These are phyloP conservation scores for Blera fallax DNA, from an alignment of 2,888 invertebrate species.

Conservation along the genomic window DNA sequence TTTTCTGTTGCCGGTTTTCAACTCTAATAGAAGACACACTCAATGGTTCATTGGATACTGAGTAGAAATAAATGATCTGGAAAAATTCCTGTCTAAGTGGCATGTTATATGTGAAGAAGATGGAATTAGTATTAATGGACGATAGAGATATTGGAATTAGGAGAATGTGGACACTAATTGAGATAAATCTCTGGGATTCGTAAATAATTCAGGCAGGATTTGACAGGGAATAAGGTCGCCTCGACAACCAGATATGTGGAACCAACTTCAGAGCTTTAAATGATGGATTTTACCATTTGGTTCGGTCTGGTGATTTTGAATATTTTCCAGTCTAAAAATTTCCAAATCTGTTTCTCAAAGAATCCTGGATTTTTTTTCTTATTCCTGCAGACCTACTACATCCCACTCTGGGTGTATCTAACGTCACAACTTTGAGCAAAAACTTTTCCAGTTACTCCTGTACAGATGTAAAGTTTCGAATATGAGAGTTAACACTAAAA, in stretches of 20 bases:
- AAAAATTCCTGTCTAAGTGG: constrained; percentile 60
- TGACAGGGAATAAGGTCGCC: not conserved
- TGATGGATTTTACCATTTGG: not conserved
- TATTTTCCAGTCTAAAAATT: too few species aligned
- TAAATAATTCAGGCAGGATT: constrained; percentile 7
- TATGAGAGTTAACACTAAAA: not conserved
- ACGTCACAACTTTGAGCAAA: not conserved
- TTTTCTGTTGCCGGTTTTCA: constrained; percentile 4
- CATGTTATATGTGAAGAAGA: constrained; percentile 42
- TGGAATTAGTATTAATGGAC: constrained; percentile 62
- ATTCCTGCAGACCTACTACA: too few species aligned
- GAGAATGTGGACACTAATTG: constrained; percentile 28
- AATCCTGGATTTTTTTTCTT: not conserved
- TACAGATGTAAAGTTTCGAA: too few species aligned
- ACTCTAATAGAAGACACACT: constrained; percentile 13
- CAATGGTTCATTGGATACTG: constrained; percentile 53
- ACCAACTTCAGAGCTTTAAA: not conserved
- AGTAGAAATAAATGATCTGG: constrained; percentile 55
- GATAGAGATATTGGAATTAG: constrained; percentile 41
- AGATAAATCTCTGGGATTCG: constrained; percentile 34
- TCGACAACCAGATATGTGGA: too few species aligned
- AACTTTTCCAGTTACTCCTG: not conserved
- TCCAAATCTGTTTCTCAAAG: too few species aligned
- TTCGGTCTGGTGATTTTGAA: not conserved
- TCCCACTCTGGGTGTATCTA: too few species aligned